Percentiles rank a stretch among this genome's conserved stretches.
These are phyloP conservation scores for Leuciscus idus DNA, from an alignment of 2,113 vertebrate species.

Conservation along the genomic window DNA sequence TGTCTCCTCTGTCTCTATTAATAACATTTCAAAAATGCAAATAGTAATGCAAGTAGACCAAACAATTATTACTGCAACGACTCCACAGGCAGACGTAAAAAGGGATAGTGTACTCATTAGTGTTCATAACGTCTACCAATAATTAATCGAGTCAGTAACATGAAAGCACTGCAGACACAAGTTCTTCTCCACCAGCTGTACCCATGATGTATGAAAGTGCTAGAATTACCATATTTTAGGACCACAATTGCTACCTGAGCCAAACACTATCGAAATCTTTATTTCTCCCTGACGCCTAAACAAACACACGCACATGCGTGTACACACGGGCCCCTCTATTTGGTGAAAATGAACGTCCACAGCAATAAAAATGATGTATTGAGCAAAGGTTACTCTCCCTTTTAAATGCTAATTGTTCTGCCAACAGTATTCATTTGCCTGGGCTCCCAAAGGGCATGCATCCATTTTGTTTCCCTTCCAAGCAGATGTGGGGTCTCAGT, in stretches of 20 bases:
- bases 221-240: conserved; percentile 22
- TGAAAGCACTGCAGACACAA: background rate
- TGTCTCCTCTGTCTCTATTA: background rate
- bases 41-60: background rate
- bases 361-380: conserved; percentile 82
- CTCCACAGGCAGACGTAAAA: background rate
- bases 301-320: background rate
- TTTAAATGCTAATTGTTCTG: conserved; percentile 90
- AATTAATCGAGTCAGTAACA: conserved; percentile 16
- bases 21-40: conserved; percentile 1
- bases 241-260: background rate
- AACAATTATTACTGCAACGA: conserved; percentile 17
- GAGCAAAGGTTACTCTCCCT: conserved; percentile 85
- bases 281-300: background rate
- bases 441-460: conserved; percentile 81
- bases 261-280: conserved; percentile 10
- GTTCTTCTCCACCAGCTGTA: background rate
- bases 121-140: background rate
- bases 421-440: conserved; percentile 85
- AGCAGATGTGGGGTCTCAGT: conserved; percentile 62
- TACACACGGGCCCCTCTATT: conserved; percentile 31
- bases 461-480: conserved; percentile 75
- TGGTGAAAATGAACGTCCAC: conserved; percentile 75
- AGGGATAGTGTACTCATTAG: conserved; percentile 9
- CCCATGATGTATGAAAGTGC: background rate